Base-by-base conservation (phyloP, 1,140 invertebrate genomes). In the Bombus fervidus region DNA sequence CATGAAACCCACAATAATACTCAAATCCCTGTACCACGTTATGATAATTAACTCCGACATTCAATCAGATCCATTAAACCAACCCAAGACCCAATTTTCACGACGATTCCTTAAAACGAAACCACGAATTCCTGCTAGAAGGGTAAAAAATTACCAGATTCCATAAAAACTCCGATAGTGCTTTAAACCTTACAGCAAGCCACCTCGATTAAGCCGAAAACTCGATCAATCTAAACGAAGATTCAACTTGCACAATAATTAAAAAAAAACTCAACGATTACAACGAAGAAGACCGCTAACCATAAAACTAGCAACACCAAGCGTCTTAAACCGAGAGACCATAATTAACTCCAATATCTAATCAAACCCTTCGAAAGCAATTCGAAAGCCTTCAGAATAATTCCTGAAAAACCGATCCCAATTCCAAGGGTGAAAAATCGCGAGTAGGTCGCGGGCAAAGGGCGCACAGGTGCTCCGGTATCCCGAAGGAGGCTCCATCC, bases 391-490 rank as follows among this genome's bases (percentile, higher is more conserved):
- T 22, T 53, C 18, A 8, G 18, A 53, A 18, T 66, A 39, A 28
- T 39, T 5, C 34, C 8, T n/a, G 34, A 22, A 34, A 28, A 3
- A n/a, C 2, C 13, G 15, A 22, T 25, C 10, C 3, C 9, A 71
- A 71, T 37, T 25, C 8, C 31, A 57, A 75, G 64, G 71, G 43
- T 39, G 76, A 85, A 59, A 77, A 74, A 68, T 81, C 43, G 43
- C 22, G 62, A 69, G 53, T 53, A 31, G 41, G 57, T 37, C 34
- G 34, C 62, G 64, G 41, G 71, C 37, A 41, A 78, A 78, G 57
- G 75, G 57, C 75, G 43, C 41, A 77, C 57, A 75, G 78, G 79
- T 78, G 83, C 79, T 57, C 73, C 75, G n/a, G 69, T n/a, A 43
- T 43, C 69, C 66, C 34, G 74, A 74, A 79, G 79, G 41, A 39